phyloP scores from a whole-genome alignment of 2,113 vertebrate genomes.

The Rafetus swinhoei region DNA sequence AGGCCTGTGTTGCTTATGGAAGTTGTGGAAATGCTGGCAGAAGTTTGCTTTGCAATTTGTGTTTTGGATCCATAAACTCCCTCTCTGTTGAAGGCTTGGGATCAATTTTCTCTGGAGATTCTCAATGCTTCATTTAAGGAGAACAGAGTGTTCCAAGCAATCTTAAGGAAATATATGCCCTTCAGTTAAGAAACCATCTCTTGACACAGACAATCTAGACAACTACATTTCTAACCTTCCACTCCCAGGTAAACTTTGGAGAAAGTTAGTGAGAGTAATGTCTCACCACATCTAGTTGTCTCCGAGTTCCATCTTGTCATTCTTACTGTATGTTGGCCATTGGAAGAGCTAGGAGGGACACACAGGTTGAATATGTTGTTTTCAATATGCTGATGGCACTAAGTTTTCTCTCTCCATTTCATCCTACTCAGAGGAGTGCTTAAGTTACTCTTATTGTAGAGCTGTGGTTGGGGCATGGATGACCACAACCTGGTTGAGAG shows the following conservation, averaged over 20 bases:
- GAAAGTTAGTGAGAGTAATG: neutral
- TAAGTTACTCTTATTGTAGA: neutral
- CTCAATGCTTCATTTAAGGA: neutral
- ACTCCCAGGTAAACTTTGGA: neutral
- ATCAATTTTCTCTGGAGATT: neutral
- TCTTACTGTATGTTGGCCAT: neutral
- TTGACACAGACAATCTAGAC: neutral
- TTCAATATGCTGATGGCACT: neutral
- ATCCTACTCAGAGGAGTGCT: neutral
- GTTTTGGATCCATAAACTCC: neutral
- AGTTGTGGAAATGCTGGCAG: neutral
- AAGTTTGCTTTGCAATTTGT: neutral
- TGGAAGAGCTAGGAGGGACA: neutral
- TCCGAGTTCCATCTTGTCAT: neutral
- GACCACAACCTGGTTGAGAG: neutral
- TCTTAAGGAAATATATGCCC: neutral
- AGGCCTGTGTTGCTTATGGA: neutral
- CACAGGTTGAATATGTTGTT: neutral
- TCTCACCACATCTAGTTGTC: neutral
- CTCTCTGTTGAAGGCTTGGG: neutral
- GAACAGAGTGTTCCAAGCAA: neutral
- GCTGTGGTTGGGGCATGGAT: neutral
- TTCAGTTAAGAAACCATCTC: neutral
- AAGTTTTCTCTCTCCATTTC: slow-evolving; percentile 2
- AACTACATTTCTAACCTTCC: neutral